phyloP scores from a whole-genome alignment of 2,888 invertebrate species.

The Rutpela maculata region DNA sequence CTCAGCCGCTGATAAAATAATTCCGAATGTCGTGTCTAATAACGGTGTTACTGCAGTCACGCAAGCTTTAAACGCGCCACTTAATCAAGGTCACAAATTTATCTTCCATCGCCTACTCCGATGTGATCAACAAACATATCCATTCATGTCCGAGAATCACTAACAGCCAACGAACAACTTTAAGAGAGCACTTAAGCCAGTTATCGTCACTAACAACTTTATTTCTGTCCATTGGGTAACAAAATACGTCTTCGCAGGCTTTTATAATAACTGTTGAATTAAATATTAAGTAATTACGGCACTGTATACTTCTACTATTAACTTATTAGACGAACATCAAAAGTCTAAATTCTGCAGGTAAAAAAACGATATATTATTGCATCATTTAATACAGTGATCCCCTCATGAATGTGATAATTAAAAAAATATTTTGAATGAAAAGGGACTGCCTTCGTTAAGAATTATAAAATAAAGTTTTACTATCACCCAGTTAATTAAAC shows the following conservation, averaged over 20 bases:
- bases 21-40: constrained; percentile 75
- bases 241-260: not conserved
- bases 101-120: constrained; percentile 41
- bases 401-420: too few species aligned
- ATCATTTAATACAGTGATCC: too few species aligned
- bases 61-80: constrained; percentile 69
- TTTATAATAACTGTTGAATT: not conserved
- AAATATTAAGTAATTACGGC: not conserved
- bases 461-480: too few species aligned
- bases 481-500: too few species aligned
- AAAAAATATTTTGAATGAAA: too few species aligned
- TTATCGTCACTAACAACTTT: not conserved
- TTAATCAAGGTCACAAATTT: constrained; percentile 67
- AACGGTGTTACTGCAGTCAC: constrained; percentile 70
- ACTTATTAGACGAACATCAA: not conserved
- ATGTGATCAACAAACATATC: constrained; percentile 12
- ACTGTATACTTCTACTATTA: not conserved
- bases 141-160: constrained; percentile 23
- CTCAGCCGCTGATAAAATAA: constrained; percentile 74
- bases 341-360: not conserved
- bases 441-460: too few species aligned
- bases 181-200: constrained; percentile 1
- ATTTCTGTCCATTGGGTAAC: constrained; percentile 1
- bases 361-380: too few species aligned
- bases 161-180: not conserved